Evolutionary conservation across 2,797 vertebrate genomes (phyloP).

Genomic region (Protonibea diacanthus): DNA sequence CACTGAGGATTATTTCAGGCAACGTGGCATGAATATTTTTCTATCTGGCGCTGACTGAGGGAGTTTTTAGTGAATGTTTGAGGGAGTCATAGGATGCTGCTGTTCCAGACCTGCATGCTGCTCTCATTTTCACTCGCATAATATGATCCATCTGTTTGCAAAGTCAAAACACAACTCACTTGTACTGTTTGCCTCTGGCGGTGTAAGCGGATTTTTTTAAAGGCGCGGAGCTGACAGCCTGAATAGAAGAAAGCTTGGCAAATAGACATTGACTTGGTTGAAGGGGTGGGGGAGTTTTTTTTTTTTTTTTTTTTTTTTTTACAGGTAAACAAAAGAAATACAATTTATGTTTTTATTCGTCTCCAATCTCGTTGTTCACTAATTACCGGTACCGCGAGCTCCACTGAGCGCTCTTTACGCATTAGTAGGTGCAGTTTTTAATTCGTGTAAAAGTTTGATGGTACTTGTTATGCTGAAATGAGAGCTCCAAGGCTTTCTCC

Average conservation of each 20-base stretch:
- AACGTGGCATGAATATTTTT: neutral
- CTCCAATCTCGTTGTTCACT: too few species aligned
- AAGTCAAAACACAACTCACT: constrained; percentile 7
- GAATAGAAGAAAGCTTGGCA: neutral
- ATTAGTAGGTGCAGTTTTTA: neutral
- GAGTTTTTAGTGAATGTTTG: neutral
- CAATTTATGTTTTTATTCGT: too few species aligned
- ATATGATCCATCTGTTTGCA: constrained; percentile 63
- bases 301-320: too few species aligned
- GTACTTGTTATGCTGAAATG: neutral
- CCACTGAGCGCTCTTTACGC: neutral
- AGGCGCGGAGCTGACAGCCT: neutral
- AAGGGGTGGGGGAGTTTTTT: too few species aligned
- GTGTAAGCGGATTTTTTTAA: neutral
- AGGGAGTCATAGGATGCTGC: constrained; percentile 2
- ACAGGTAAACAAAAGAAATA: too few species aligned
- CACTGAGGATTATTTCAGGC: neutral
- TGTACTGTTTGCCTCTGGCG: constrained; percentile 13
- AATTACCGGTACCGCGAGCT: neutral
- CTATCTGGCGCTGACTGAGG: neutral
- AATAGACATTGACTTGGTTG: neutral
- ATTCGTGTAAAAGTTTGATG: neutral
- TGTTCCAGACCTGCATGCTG: constrained; percentile 46
- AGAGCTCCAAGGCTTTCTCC: neutral
- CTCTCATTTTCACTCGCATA: constrained; percentile 47